A percentile compares a stretch with the other conserved stretches of the same genome.
These are phyloP conservation scores for Dioctria rufipes DNA, from an alignment of 2,888 invertebrate genomes.

Conservation along the genomic window DNA sequence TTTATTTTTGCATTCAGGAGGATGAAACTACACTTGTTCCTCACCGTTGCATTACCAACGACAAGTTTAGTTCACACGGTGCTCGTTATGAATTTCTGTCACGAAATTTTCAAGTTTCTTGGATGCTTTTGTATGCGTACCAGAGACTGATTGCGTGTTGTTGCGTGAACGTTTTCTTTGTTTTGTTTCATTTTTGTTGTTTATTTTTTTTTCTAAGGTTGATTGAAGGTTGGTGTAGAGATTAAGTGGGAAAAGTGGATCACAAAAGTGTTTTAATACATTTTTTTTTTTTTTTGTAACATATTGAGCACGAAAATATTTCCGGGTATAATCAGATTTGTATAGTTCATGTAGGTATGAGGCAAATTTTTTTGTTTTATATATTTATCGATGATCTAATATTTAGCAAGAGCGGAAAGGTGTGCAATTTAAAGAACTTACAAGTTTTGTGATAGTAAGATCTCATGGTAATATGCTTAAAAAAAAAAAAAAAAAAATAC, in stretches of 20 bases:
- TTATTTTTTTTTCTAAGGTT: slow-evolving; percentile 10
- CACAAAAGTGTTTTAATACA: not conserved
- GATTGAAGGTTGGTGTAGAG: slow-evolving; percentile 30
- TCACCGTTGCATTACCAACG: slow-evolving; percentile 57
- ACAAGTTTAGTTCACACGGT: slow-evolving; percentile 68
- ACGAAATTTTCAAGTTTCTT: slow-evolving; percentile 69
- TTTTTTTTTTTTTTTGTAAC: not conserved
- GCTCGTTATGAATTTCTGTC: slow-evolving; percentile 70
- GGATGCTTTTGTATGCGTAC: slow-evolving; percentile 60
- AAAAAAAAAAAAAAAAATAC: no score
- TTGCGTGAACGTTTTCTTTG: slow-evolving; percentile 36
- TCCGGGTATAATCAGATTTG: no score
- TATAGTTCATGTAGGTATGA: no score
- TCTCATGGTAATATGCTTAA: no score
- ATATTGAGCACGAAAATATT: no score
- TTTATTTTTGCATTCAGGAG: slow-evolving; percentile 37
- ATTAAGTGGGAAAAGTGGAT: slow-evolving; percentile 43
- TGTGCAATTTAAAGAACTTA: no score
- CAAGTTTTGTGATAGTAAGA: no score
- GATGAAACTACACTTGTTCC: slow-evolving; percentile 56
- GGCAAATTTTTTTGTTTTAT: no score
- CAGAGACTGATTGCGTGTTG: slow-evolving; percentile 55
- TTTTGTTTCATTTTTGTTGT: slow-evolving; percentile 5
- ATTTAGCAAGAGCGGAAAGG: no score
- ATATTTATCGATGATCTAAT: no score